Evolutionary conservation across 2,888 invertebrate species (phyloP).

Genomic region (Drosophila histrio): DNA sequence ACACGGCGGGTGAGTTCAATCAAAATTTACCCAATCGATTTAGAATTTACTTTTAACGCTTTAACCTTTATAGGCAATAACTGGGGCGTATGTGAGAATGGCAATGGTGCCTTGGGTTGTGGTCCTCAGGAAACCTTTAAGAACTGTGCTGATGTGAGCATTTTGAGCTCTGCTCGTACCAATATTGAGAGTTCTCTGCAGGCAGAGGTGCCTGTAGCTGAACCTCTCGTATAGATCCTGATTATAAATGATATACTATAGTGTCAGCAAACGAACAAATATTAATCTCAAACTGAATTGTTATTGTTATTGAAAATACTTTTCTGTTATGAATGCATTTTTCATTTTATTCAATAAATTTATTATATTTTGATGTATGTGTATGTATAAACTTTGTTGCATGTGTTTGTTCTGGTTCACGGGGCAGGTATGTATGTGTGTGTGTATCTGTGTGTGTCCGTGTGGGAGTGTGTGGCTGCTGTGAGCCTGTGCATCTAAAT

Average conservation of each 20-base stretch:
- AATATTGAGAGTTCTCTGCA: constrained; percentile 27
- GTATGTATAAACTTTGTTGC: constrained; percentile 43
- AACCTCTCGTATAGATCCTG: neutral
- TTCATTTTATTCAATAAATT: constrained; percentile 74
- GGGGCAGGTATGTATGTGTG: constrained; percentile 12
- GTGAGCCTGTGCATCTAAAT: constrained; percentile 39
- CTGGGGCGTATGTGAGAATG: constrained; percentile 85
- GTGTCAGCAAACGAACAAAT: neutral
- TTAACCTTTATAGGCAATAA: constrained; percentile 81
- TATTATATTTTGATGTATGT: constrained; percentile 51
- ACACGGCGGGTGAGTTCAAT: constrained; percentile 83
- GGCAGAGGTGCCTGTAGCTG: constrained; percentile 22
- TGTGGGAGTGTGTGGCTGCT: neutral
- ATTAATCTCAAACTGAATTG: constrained; percentile 4
- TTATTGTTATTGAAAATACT: neutral
- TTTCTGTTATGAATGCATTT: constrained; percentile 61
- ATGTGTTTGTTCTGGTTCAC: constrained; percentile 7
- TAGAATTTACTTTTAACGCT: neutral
- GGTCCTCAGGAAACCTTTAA: constrained; percentile 85
- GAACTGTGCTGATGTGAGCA: constrained; percentile 85
- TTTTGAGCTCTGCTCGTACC: constrained; percentile 39
- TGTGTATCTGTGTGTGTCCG: constrained; percentile 17
- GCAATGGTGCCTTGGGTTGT: constrained; percentile 84
- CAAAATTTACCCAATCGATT: too few relatives aligned
- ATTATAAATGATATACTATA: neutral